Conservation (phyloP, 2,888 invertebrate genomes). For the Callinectes sapidus region DNA sequence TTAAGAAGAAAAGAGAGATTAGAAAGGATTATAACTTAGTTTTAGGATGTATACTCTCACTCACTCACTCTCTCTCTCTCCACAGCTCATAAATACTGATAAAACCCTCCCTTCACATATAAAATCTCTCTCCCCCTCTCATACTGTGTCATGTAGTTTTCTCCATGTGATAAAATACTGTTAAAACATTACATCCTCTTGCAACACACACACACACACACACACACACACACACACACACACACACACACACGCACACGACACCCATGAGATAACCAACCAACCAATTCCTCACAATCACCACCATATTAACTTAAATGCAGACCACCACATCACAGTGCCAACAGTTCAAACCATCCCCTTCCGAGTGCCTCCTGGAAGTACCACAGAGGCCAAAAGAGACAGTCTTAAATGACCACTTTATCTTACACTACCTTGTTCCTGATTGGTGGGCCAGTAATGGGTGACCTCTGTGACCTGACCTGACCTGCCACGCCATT, state of each 20-base stretch:
- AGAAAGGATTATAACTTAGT: background rate
- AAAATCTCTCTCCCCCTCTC: background rate
- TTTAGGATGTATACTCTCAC: too few species aligned
- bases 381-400: background rate
- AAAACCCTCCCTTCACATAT: too few species aligned
- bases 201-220: background rate
- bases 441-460: background rate
- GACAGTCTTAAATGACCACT: background rate
- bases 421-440: background rate
- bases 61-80: too few species aligned
- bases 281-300: background rate
- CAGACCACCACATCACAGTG: background rate
- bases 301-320: conserved; percentile 10
- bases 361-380: background rate
- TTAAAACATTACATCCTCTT: too few species aligned
- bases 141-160: too few species aligned
- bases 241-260: too few species aligned
- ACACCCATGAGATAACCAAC: background rate
- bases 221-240: too few species aligned
- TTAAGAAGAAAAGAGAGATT: background rate
- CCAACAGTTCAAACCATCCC: background rate
- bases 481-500: background rate
- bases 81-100: too few species aligned
- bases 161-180: too few species aligned
- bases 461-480: background rate